Percentiles rank a stretch among this genome's conserved stretches.
Conservation (phyloP, 1,140 invertebrate species). For the Archegozetes longisetosus region DNA sequence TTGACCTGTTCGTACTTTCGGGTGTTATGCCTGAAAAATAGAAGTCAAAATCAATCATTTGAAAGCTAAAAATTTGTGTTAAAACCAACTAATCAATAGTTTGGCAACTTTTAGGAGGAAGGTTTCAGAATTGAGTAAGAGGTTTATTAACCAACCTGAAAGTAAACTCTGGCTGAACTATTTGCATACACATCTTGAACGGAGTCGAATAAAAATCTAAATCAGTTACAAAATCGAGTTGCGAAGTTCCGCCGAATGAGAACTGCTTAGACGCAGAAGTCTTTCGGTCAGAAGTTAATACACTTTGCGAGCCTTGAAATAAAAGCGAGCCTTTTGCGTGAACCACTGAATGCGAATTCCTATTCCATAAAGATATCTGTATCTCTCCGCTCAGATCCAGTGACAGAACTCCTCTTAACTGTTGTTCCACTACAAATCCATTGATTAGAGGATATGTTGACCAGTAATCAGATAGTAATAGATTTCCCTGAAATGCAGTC, state of each 20-base stretch:
- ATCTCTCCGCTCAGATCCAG: constrained; percentile 68
- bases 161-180: constrained; percentile 48
- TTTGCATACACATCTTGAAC: constrained; percentile 59
- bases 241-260: constrained; percentile 47
- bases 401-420: constrained; percentile 51
- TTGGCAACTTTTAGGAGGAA: no score
- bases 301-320: constrained; percentile 44
- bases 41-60: constrained; percentile 14
- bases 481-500: constrained; percentile 57
- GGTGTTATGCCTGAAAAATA: constrained; percentile 40
- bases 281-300: constrained; percentile 35
- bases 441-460: constrained; percentile 49
- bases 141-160: constrained; percentile 44
- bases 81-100: no score
- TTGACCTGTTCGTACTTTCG: constrained; percentile 40
- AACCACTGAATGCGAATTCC: constrained; percentile 63
- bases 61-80: neutral
- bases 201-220: constrained; percentile 56
- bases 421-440: constrained; percentile 52
- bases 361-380: constrained; percentile 69
- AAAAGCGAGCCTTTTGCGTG: constrained; percentile 51
- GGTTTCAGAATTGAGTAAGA: no score
- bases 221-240: constrained; percentile 54
- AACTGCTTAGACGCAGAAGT: constrained; percentile 24
- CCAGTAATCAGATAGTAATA: constrained; percentile 53